Evolutionary conservation across 2,797 vertebrate species (phyloP).

Genomic region (Cossypha heuglini): DNA sequence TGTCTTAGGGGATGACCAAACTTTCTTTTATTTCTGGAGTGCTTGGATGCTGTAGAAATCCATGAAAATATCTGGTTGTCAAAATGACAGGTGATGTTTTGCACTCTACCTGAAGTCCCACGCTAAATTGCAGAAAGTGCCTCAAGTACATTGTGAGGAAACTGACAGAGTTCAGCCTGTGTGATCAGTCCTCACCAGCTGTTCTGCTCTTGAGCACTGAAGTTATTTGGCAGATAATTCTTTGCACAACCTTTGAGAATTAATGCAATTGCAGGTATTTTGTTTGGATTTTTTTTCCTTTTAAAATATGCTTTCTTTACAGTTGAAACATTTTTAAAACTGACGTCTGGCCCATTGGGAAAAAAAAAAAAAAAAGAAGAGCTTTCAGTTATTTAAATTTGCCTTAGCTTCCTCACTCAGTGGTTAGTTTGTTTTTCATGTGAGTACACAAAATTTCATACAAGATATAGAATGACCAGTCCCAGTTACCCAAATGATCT

Average conservation of each 20-base stretch:
- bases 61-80: not conserved
- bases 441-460: not conserved
- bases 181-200: not conserved
- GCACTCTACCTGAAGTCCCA: not conserved
- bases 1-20: not conserved
- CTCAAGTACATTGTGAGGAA: not conserved
- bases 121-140: not conserved
- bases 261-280: not conserved
- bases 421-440: not conserved
- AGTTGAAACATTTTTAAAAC: not conserved
- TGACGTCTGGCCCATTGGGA: not conserved
- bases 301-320: not conserved
- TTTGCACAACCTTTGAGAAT: not conserved
- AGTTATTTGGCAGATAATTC: not conserved
- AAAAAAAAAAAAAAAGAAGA: not conserved
- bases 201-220: not conserved
- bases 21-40: not conserved
- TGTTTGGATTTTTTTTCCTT: accelerated
- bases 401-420: not conserved
- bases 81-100: not conserved
- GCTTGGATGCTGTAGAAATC: not conserved
- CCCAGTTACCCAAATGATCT: not conserved
- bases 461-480: not conserved
- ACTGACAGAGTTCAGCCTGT: not conserved
- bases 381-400: not conserved